phyloP scores from a whole-genome alignment of 1,140 invertebrate genomes.

The Vanessa atalanta region DNA sequence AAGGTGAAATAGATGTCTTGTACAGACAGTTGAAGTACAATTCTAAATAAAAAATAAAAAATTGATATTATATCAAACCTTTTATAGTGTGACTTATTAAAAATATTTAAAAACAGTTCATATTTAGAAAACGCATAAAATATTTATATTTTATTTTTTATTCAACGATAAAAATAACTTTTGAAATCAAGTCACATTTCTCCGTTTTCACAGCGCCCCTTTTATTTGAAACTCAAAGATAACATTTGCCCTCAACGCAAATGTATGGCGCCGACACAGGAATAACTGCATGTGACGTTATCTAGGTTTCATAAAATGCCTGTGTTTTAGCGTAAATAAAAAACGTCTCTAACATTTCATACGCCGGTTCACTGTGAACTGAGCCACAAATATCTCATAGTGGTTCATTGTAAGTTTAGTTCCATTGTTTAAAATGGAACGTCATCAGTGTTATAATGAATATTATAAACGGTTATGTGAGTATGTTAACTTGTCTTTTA shows the following conservation, averaged over 20 bases:
- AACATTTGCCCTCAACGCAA: conserved; percentile 9
- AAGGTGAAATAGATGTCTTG: too few species aligned
- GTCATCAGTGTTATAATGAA: background rate
- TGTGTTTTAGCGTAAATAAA: conserved; percentile 9
- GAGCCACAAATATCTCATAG: background rate
- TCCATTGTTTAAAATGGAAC: background rate
- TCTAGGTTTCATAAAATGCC: conserved; percentile 9
- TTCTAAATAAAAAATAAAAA: too few species aligned
- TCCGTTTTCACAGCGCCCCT: background rate
- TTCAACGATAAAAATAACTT: background rate
- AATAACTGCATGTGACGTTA: conserved; percentile 13
- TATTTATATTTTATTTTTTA: background rate
- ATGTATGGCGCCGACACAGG: background rate
- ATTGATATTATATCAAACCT: background rate
- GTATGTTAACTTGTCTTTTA: too few species aligned
- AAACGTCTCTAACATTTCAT: conserved; percentile 1
- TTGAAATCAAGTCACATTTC: conserved; percentile 6
- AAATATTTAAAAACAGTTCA: background rate
- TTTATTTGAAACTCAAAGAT: conserved; percentile 11
- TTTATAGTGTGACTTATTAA: background rate
- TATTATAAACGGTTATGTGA: background rate
- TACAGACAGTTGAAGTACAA: too few species aligned
- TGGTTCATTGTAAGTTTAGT: conserved; percentile 2
- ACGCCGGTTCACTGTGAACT: background rate
- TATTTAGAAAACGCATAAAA: background rate